phyloP scores from a whole-genome alignment of 2,113 vertebrate genomes.

The Pyrgilauda ruficollis region DNA sequence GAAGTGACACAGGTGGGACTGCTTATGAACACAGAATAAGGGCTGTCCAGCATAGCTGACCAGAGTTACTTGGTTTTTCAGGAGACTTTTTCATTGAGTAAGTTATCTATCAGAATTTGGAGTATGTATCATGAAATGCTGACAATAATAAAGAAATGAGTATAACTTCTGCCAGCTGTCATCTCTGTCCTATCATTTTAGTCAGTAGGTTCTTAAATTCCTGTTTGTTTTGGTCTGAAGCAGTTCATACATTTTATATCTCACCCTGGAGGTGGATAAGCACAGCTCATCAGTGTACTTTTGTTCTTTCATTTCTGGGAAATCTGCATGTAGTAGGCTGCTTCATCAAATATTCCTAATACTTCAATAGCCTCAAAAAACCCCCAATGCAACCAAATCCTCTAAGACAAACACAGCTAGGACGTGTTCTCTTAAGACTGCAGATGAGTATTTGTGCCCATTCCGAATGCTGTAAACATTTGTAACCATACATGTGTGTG shows the following conservation, averaged over 20 bases:
- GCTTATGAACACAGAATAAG: background rate
- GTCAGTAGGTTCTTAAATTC: background rate
- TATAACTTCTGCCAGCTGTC: background rate
- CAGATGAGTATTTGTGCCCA: background rate
- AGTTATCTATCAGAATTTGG: background rate
- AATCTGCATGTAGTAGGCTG: background rate
- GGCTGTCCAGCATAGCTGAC: background rate
- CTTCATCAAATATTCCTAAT: background rate
- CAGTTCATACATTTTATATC: background rate
- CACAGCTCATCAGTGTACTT: background rate
- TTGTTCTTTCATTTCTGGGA: background rate
- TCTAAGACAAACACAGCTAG: background rate
- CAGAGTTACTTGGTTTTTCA: background rate
- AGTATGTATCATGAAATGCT: background rate
- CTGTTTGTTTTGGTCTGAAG: background rate
- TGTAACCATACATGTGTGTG: rapidly evolving
- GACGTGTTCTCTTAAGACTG: background rate
- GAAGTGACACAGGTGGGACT: background rate
- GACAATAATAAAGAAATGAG: background rate
- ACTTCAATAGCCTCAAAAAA: background rate
- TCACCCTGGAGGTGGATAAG: background rate
- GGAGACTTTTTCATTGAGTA: background rate
- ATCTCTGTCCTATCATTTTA: background rate
- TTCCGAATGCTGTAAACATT: background rate
- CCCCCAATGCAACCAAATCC: background rate